Evolutionary conservation across 2,797 vertebrate genomes (phyloP).

Genomic region (Tolypeutes matacus): DNA sequence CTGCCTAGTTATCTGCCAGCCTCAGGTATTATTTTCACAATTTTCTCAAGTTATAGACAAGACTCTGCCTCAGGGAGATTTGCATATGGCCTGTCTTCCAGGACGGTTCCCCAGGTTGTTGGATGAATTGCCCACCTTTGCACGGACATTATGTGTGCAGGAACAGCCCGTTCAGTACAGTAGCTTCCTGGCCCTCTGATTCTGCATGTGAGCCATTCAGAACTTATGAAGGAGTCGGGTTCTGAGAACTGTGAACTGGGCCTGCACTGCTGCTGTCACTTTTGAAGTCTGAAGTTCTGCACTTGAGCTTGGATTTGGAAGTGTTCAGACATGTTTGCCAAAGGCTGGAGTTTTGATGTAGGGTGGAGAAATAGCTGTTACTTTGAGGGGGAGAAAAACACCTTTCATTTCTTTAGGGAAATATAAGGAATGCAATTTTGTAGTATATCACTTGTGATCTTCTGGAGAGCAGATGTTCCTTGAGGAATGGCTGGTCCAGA

Average conservation of each 20-base stretch:
- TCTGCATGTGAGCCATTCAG: background rate
- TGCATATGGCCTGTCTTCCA: background rate
- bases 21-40: background rate
- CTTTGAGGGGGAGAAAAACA: slow-evolving; percentile 78
- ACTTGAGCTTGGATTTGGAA: slow-evolving; percentile 47
- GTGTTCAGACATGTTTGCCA: slow-evolving; percentile 58
- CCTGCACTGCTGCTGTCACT: background rate
- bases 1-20: background rate
- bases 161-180: background rate
- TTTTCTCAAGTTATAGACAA: background rate
- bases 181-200: background rate
- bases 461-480: slow-evolving; percentile 81
- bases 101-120: background rate
- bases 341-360: slow-evolving; percentile 80
- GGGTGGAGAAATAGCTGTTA: slow-evolving; percentile 75
- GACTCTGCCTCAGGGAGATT: background rate
- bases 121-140: background rate
- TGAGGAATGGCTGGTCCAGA: slow-evolving; percentile 77
- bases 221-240: background rate
- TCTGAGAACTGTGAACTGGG: background rate
- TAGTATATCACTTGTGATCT: slow-evolving; percentile 72
- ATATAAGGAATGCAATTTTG: slow-evolving; percentile 64
- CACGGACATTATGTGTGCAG: rapidly evolving
- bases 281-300: slow-evolving; percentile 63
- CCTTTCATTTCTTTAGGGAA: slow-evolving; percentile 73